Evolutionary conservation across 2,113 vertebrate species (phyloP).

Genomic region (Aptenodytes patagonicus): DNA sequence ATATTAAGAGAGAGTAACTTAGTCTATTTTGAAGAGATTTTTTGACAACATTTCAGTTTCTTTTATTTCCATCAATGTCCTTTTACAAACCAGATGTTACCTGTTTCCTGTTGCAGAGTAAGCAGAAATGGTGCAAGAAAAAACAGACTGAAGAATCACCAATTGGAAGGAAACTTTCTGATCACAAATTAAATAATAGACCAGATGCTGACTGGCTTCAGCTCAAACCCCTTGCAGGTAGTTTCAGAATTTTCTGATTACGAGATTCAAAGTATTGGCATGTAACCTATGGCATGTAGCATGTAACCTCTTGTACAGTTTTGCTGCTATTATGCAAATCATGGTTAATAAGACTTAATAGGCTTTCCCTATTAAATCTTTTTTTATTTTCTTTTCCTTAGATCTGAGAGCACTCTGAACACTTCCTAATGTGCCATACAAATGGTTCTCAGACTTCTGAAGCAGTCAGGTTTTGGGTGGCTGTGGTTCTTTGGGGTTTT

Average conservation of each 20-base stretch:
- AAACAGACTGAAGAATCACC: conserved; percentile 80
- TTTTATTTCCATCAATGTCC: background rate
- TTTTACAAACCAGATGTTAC: background rate
- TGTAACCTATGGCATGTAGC: background rate
- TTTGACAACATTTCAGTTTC: background rate
- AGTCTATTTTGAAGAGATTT: background rate
- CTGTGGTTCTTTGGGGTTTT: background rate
- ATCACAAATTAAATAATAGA: conserved; percentile 90
- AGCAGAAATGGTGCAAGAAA: conserved; percentile 78
- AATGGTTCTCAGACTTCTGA: background rate
- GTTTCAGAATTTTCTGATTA: background rate
- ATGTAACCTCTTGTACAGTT: conserved; percentile 6
- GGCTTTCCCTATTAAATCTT: background rate
- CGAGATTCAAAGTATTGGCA: background rate
- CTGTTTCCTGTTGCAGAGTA: conserved; percentile 73
- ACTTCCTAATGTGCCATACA: background rate
- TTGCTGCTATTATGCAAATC: conserved; percentile 37
- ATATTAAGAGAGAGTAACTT: background rate
- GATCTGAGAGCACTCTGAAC: background rate
- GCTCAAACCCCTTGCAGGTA: conserved; percentile 86
- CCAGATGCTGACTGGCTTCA: conserved; percentile 95
- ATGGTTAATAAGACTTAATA: conserved; percentile 18
- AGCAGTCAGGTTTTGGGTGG: background rate
- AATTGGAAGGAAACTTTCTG: conserved; percentile 91
- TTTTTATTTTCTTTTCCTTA: conserved; percentile 1